Percentiles rank a stretch among this genome's conserved stretches.
Evolutionary conservation across 2,797 vertebrate species (phyloP).

Genomic region (Gadopsis marmoratus): DNA sequence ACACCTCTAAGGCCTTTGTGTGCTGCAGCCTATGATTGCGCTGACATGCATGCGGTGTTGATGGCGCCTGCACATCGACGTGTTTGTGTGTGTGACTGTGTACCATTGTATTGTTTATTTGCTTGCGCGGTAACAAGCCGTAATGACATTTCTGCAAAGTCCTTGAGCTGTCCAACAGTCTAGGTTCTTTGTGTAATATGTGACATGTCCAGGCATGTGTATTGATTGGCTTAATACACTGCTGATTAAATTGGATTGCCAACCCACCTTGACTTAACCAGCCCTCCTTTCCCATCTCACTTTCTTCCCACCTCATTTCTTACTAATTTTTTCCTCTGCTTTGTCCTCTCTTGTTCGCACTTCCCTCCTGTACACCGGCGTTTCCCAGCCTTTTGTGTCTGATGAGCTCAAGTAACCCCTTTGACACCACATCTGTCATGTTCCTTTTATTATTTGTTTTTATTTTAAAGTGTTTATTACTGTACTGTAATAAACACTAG

Average conservation of each 20-base stretch:
- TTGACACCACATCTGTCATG: neutral
- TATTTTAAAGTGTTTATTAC: neutral
- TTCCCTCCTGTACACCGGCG: neutral
- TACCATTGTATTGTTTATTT: slow-evolving; percentile 32
- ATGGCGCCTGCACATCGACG: neutral
- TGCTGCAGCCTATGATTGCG: slow-evolving; percentile 5
- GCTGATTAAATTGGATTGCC: slow-evolving; percentile 63
- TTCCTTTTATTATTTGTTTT: neutral
- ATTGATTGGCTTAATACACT: slow-evolving; percentile 70
- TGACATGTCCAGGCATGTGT: slow-evolving; percentile 54
- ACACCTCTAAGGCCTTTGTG: slow-evolving; percentile 20
- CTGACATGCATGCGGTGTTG: neutral
- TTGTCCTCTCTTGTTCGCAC: neutral
- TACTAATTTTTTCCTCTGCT: slow-evolving; percentile 10
- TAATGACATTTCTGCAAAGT: slow-evolving; percentile 55
- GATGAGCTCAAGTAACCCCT: neutral
- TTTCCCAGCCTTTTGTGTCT: neutral
- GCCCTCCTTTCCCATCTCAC: slow-evolving; percentile 8
- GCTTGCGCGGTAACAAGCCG: neutral
- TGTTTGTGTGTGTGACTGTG: neutral
- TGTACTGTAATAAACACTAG: neutral
- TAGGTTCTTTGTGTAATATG: slow-evolving; percentile 33
- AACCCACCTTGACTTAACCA: slow-evolving; percentile 53
- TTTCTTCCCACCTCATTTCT: slow-evolving; percentile 27
- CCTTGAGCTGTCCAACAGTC: slow-evolving; percentile 63